Conservation (phyloP, 2,797 vertebrate genomes). For the Pyrrhura leucotis region DNA sequence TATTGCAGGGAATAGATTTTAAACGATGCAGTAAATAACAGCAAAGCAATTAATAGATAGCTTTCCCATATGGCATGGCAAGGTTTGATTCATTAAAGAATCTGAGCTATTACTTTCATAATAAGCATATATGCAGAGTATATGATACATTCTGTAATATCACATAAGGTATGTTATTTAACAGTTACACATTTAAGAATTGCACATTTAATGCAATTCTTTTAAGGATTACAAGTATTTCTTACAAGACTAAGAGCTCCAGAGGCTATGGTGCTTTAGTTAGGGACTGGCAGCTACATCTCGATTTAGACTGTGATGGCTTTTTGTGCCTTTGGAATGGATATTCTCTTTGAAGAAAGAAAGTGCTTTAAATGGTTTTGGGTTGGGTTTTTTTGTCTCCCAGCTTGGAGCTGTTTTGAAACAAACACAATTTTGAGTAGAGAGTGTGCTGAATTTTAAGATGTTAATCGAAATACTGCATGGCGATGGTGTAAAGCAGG, state of each 20-base stretch:
- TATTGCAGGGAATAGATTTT: not conserved
- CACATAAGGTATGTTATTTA: not conserved
- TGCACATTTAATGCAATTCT: not conserved
- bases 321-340: not conserved
- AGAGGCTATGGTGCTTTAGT: not conserved
- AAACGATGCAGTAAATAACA: not conserved
- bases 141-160: not conserved
- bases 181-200: not conserved
- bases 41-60: not conserved
- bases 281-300: not conserved
- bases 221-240: not conserved
- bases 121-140: not conserved
- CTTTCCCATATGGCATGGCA: not conserved
- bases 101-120: not conserved
- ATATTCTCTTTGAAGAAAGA: conserved; percentile 2
- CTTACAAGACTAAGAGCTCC: not conserved
- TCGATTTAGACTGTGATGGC: not conserved
- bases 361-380: not conserved
- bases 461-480: not conserved
- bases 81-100: not conserved
- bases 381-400: not conserved
- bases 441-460: not conserved
- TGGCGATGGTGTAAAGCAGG: not conserved
- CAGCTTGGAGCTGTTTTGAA: not conserved
- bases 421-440: not conserved